Evolutionary conservation across 2,888 invertebrate species (phyloP), one percentile per base, ranked within the genome.

Genomic region (Pherbina coryleti): DNA sequence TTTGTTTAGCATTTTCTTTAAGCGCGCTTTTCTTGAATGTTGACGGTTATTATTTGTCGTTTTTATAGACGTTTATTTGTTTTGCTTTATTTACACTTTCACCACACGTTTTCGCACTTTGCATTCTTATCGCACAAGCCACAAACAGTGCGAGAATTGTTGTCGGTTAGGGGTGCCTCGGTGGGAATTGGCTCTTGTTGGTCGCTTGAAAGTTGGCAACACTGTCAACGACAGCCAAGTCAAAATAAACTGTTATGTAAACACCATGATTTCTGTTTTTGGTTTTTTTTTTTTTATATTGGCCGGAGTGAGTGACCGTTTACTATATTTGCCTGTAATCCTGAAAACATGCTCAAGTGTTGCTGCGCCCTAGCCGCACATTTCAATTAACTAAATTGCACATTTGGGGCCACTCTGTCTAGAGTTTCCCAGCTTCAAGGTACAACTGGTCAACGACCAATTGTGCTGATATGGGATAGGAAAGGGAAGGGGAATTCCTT

Each of bases 341-440:
- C 60, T 8, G 49, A 17, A 25, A 66, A 34, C 34, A 75, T 67
- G 66, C 25, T 66, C 55, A 75, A 75, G 72, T 72, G 72, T 14
- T 75, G 28, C 25, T 19, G 17, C 69, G 22, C 22, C 69, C 22
- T 14, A 31, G 67, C 34, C 66, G 78, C 69, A 78, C 78, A 83
- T 84, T 88, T 88, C 88, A 88, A 88, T 88, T 88, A 88, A 84
- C 85, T 85, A 86, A 88, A 88, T 86, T 82, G 81, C 83, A 82
- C 28, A 28, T 74, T 84, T 86, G 83, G 83, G 85, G 83, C 87
- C 87, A 88, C 87, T 86, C 87, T 81, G 78, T 83, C 85, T 85
- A 87, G 87, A 87, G 86, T 74, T 78, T 75, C 44, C 44, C 44
- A 44, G 44, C 44, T 7, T 44, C 44, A 44, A 14, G 11, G 44